These are phyloP conservation scores for Montipora capricornis DNA, from an alignment of 64 coral and sea anemone genomes.

Conservation along the genomic window DNA sequence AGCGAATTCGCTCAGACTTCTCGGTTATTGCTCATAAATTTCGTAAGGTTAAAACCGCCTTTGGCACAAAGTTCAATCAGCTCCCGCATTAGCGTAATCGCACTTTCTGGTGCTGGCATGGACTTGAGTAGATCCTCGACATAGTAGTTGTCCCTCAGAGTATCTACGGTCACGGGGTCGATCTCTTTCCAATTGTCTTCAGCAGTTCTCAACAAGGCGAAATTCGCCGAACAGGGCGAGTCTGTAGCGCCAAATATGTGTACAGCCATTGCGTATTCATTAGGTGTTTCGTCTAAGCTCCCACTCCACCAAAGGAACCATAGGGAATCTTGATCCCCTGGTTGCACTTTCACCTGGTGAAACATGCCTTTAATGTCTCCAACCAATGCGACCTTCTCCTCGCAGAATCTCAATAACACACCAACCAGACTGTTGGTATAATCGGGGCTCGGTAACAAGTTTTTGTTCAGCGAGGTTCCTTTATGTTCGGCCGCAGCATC, in stretches of 20 bases:
- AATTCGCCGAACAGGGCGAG: constrained; percentile 61
- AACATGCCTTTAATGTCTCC: constrained; percentile 58
- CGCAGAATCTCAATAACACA: constrained; percentile 35
- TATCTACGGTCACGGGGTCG: neutral
- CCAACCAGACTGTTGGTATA: neutral
- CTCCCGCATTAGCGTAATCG: neutral
- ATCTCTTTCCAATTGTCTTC: neutral
- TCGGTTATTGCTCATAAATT: constrained; percentile 39
- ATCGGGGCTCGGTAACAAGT: constrained; percentile 40
- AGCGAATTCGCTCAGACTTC: neutral
- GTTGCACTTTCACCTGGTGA: constrained; percentile 46
- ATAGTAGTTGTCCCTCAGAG: constrained; percentile 8
- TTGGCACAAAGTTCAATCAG: constrained; percentile 11
- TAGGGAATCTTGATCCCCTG: constrained; percentile 52
- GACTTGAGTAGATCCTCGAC: constrained; percentile 71
- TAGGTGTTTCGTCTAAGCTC: neutral
- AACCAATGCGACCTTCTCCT: constrained; percentile 23
- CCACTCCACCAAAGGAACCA: constrained; percentile 66
- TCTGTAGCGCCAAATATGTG: constrained; percentile 71
- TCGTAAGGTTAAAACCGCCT: constrained; percentile 70
- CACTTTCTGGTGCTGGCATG: neutral
- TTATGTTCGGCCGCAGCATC: constrained; percentile 37
- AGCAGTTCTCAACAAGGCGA: neutral
- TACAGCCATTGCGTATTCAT: constrained; percentile 62
- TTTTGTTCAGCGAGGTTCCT: constrained; percentile 52